Percentiles rank a stretch among this genome's conserved stretches.
Conservation (phyloP, 2,888 invertebrate species). For the Atrina japonica region DNA sequence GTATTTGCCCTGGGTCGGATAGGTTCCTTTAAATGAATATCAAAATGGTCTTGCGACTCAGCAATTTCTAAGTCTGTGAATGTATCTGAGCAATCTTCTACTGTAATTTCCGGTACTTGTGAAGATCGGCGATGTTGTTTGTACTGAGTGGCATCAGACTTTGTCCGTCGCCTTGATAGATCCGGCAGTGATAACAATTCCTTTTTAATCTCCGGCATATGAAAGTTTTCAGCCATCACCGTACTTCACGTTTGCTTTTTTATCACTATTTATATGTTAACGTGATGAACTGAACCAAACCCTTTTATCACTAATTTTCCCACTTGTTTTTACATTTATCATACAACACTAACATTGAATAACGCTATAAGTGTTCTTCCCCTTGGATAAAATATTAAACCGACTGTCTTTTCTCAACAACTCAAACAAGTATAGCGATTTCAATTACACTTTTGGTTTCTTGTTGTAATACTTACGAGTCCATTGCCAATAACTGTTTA, state of each 20-base stretch:
- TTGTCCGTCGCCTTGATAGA: conserved; percentile 6
- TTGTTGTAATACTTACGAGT: no score
- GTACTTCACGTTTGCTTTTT: not conserved
- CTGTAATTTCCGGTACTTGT: conserved; percentile 17
- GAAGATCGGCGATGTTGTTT: conserved; percentile 9
- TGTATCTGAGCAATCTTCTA: conserved; percentile 22
- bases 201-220: conserved; percentile 77
- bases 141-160: conserved; percentile 19
- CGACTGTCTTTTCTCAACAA: no score
- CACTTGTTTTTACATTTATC: no score
- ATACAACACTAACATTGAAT: no score
- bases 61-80: not conserved
- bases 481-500: no score
- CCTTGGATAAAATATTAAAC: no score
- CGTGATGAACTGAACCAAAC: no score
- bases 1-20: conserved; percentile 27
- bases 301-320: no score
- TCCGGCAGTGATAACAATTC: conserved; percentile 15
- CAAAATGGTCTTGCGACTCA: conserved; percentile 16
- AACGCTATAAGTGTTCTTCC: no score
- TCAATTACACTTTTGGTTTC: no score
- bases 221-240: conserved; percentile 79
- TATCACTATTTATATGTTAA: no score
- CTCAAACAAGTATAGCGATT: no score
- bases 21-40: conserved; percentile 1